phyloP scores from a whole-genome alignment of 2,113 vertebrate species.

The Ia io region DNA sequence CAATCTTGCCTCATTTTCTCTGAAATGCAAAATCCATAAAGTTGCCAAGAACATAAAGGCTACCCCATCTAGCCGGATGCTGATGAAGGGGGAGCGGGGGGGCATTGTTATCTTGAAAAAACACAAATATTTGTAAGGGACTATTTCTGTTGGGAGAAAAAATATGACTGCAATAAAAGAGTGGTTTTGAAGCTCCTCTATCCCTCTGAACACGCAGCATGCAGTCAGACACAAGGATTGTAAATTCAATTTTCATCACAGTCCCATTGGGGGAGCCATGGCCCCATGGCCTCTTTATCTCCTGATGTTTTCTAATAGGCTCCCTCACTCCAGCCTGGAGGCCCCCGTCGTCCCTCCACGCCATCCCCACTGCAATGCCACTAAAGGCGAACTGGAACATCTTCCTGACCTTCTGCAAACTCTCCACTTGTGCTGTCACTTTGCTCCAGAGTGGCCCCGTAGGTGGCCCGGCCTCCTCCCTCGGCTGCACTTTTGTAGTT shows the following conservation, averaged over 20 bases:
- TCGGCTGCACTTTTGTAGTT: accelerated
- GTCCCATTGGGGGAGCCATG: accelerated
- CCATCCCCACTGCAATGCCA: neutral
- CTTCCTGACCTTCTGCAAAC: neutral
- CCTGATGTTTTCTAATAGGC: neutral
- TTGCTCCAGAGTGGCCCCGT: neutral
- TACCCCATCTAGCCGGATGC: accelerated
- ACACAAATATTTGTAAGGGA: neutral
- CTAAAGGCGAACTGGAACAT: neutral
- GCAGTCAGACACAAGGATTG: neutral
- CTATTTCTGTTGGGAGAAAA: neutral
- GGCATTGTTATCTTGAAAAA: neutral
- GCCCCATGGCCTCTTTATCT: neutral
- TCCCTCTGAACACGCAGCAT: accelerated
- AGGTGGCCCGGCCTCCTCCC: neutral
- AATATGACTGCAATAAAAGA: neutral
- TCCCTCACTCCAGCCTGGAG: neutral
- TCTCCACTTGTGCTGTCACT: too few species aligned
- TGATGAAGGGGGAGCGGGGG: too few species aligned
- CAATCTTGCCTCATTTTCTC: neutral
- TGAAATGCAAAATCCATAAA: neutral
- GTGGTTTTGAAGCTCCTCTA: neutral
- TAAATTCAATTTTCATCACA: neutral
- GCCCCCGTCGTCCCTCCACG: too few species aligned
- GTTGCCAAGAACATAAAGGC: neutral